These are phyloP conservation scores for Rhingia rostrata DNA, from an alignment of 2,888 invertebrate genomes.

Conservation along the genomic window DNA sequence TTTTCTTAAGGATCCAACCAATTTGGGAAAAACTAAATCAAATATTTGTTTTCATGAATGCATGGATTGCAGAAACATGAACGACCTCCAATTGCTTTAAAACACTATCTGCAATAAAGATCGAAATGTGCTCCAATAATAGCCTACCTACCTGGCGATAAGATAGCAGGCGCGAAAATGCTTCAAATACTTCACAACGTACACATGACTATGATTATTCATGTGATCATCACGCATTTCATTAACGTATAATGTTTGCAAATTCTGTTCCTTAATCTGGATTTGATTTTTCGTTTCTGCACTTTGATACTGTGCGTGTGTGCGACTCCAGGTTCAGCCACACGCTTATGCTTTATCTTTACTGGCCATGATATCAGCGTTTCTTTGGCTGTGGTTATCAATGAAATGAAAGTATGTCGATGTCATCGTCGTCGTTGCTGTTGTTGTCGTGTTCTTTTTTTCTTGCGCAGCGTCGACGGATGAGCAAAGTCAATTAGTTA, in stretches of 20 bases:
- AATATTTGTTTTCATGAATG: too few species aligned
- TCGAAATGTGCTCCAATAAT: background rate
- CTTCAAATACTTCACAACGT: background rate
- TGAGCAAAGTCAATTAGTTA: conserved; percentile 19
- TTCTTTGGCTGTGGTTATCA: conserved; percentile 34
- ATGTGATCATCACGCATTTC: conserved; percentile 27
- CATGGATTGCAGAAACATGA: too few species aligned
- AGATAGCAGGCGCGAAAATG: conserved; percentile 4
- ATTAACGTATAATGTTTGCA: conserved; percentile 12
- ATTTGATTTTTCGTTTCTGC: background rate
- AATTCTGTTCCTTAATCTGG: conserved; percentile 26
- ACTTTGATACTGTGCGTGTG: conserved; percentile 12
- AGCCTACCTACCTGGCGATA: background rate
- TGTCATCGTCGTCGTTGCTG: conserved; percentile 8
- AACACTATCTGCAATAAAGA: background rate
- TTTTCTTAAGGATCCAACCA: too few species aligned
- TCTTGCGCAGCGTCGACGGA: background rate
- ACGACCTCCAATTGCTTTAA: too few species aligned
- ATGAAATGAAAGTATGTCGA: conserved; percentile 53
- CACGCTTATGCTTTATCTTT: conserved; percentile 9
- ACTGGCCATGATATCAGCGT: conserved; percentile 3
- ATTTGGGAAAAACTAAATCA: too few species aligned
- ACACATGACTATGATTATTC: conserved; percentile 19
- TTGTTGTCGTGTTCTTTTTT: background rate
- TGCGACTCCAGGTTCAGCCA: background rate